Percentiles rank a stretch among this genome's conserved stretches.
These are phyloP conservation scores for Ophion ventricosus DNA, from an alignment of 2,888 invertebrate species.

Conservation along the genomic window DNA sequence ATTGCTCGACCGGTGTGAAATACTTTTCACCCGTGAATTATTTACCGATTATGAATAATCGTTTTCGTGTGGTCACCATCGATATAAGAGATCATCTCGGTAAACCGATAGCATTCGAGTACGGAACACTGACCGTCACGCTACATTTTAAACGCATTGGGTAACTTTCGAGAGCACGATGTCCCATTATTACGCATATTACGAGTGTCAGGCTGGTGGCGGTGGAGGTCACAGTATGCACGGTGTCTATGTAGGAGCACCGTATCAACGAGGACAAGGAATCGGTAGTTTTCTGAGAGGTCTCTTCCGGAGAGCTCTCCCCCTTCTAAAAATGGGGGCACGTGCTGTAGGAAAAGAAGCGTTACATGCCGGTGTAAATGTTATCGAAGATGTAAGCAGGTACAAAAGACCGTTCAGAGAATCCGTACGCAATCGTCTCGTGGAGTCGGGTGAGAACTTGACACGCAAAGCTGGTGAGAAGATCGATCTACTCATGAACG, in stretches of 20 bases:
- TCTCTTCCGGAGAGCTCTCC: no score
- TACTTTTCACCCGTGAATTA: slow-evolving; percentile 48
- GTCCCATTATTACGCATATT: slow-evolving; percentile 5
- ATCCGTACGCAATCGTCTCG: no score
- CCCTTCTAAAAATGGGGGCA: no score
- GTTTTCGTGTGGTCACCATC: slow-evolving; percentile 34
- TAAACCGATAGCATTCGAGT: slow-evolving; percentile 12
- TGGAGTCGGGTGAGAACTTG: no score
- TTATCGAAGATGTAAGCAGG: no score
- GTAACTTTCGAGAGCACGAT: background rate
- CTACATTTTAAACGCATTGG: slow-evolving; percentile 24
- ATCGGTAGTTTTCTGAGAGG: no score
- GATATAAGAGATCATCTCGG: slow-evolving; percentile 35
- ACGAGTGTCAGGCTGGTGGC: slow-evolving; percentile 14
- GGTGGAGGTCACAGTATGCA: slow-evolving; percentile 31
- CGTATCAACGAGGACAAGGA: no score
- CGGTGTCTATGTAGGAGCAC: slow-evolving; percentile 14
- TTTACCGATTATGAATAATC: slow-evolving; percentile 39
- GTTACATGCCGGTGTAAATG: no score
- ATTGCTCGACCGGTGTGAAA: slow-evolving; percentile 38
- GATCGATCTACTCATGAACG: no score
- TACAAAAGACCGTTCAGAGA: no score
- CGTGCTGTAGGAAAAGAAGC: no score
- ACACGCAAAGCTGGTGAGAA: no score
- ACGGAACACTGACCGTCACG: slow-evolving; percentile 30